A percentile compares a stretch with the other conserved stretches of the same genome.
Conservation (phyloP, 2,797 vertebrate genomes). For the Hafferia zeledoni region DNA sequence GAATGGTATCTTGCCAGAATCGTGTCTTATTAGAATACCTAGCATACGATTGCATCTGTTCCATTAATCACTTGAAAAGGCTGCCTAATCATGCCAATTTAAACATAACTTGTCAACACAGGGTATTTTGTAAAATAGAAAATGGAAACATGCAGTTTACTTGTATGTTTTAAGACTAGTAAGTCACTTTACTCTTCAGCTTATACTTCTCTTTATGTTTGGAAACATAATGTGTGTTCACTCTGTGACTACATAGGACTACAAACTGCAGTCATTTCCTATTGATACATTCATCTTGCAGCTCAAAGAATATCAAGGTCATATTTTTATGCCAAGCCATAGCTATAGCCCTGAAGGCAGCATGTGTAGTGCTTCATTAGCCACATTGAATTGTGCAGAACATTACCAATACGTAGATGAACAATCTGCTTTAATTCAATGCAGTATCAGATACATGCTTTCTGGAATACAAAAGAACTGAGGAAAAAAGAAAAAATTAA, state of each 20-base stretch:
- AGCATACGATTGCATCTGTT: neutral
- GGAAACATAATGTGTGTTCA: neutral
- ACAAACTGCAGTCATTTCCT: neutral
- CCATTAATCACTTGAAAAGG: neutral
- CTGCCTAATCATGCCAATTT: neutral
- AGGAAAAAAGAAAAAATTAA: neutral
- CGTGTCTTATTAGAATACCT: neutral
- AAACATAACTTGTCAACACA: neutral
- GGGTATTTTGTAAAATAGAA: neutral
- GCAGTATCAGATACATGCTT: neutral
- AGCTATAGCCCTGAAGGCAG: neutral
- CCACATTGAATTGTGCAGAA: neutral
- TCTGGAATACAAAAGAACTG: neutral
- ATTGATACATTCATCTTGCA: neutral
- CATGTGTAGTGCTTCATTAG: neutral
- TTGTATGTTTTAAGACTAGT: neutral
- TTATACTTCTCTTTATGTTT: neutral
- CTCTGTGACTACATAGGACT: neutral
- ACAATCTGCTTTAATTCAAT: neutral
- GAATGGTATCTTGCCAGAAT: neutral
- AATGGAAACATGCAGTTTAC: neutral
- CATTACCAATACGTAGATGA: neutral
- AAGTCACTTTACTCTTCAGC: neutral
- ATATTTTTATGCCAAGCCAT: neutral
- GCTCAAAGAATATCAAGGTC: conserved; percentile 40